Conservation (phyloP, 1,140 invertebrate species). For the Leptinotarsa defecta region DNA sequence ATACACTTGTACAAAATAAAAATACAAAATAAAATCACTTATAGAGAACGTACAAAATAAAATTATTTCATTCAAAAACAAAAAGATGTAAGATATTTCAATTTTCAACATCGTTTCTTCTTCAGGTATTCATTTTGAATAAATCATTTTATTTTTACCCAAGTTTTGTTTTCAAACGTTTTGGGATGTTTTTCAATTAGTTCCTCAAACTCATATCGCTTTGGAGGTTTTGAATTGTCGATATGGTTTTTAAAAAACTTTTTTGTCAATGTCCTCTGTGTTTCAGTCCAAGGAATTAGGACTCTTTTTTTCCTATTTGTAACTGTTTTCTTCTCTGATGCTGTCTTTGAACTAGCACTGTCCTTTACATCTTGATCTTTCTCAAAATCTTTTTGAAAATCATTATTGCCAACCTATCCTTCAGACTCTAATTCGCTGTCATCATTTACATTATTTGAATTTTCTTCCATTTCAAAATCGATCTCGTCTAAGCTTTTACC, state of each 20-base stretch:
- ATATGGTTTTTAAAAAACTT: constrained; percentile 25
- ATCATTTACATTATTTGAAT: constrained; percentile 28
- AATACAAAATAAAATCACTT: too few relatives aligned
- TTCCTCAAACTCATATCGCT: constrained; percentile 23
- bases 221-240: constrained; percentile 11
- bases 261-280: constrained; percentile 17
- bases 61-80: neutral
- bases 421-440: neutral
- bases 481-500: constrained; percentile 52
- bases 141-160: constrained; percentile 14
- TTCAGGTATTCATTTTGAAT: neutral
- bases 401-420: neutral
- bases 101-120: neutral
- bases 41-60: too few relatives aligned
- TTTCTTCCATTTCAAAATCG: constrained; percentile 47
- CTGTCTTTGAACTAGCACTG: too few relatives aligned
- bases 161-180: constrained; percentile 19
- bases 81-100: neutral
- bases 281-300: constrained; percentile 7
- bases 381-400: neutral
- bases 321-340: too few relatives aligned
- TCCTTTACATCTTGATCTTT: neutral
- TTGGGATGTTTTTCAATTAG: constrained; percentile 3
- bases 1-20: too few relatives aligned
- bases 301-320: constrained; percentile 5